Percentiles rank a stretch among this genome's conserved stretches.
phyloP scores from a whole-genome alignment of 1,140 invertebrate genomes.

The Agrilus planipennis region DNA sequence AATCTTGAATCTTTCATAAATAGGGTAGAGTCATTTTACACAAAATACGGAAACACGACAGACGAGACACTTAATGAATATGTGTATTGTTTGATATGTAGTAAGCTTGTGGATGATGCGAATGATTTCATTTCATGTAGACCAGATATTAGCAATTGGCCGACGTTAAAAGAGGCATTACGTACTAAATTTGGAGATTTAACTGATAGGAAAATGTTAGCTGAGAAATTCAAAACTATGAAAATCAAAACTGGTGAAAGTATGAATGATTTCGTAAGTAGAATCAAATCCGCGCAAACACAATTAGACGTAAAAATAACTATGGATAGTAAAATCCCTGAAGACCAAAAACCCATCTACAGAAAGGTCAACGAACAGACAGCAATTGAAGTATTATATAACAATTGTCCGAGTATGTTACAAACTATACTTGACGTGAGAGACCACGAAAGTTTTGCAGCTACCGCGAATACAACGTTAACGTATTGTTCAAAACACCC shows the following conservation, averaged over 20 bases:
- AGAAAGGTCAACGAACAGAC: constrained; percentile 1
- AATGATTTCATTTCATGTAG: constrained; percentile 1
- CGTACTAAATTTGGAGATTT: constrained; percentile 3
- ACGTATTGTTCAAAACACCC: no score
- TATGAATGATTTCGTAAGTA: constrained; percentile 3
- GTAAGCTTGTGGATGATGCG: constrained; percentile 2
- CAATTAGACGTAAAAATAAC: constrained; percentile 1
- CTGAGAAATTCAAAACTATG: constrained; percentile 1
- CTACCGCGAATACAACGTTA: no score
- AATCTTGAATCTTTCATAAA: constrained; percentile 5
- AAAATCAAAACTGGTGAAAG: no score
- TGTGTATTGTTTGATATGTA: constrained; percentile 1
- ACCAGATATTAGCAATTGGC: constrained; percentile 3
- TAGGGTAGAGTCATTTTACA: constrained; percentile 3
- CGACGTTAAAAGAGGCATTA: not conserved
- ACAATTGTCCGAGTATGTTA: not conserved
- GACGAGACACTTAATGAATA: constrained; percentile 5
- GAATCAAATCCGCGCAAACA: not conserved
- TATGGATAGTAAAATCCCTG: not conserved
- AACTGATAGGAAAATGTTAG: constrained; percentile 2
- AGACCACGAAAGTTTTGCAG: no score
- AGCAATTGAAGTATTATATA: not conserved
- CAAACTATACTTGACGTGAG: not conserved
- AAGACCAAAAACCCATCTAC: not conserved
- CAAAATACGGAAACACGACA: not conserved